phyloP scores from a whole-genome alignment of 2,113 vertebrate genomes.

The Xerus inauris region DNA sequence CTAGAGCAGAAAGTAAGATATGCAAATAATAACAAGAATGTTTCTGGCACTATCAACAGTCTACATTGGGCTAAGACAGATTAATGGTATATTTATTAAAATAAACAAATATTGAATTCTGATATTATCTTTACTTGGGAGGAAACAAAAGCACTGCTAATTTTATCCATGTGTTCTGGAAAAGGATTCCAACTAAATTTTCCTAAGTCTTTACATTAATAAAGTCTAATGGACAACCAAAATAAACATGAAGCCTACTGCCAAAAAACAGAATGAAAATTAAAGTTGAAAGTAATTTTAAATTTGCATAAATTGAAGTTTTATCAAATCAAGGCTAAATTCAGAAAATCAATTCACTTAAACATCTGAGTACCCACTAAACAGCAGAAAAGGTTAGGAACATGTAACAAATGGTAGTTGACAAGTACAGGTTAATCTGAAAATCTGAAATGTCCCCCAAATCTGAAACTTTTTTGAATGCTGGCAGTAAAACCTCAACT shows the following conservation, averaged over 20 bases:
- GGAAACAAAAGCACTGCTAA: background rate
- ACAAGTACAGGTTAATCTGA: background rate
- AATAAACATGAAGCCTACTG: background rate
- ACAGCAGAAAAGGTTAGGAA: background rate
- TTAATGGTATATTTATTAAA: conserved; percentile 30
- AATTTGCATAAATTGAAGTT: conserved; percentile 1
- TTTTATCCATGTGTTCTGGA: conserved; percentile 9
- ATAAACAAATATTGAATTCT: conserved; percentile 9
- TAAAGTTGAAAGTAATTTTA: conserved; percentile 25
- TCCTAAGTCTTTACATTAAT: background rate
- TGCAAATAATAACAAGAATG: background rate
- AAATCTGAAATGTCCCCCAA: background rate
- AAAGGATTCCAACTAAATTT: conserved; percentile 9
- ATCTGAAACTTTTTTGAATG: background rate
- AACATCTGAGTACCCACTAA: background rate
- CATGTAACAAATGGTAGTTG: conserved; percentile 10
- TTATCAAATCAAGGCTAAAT: conserved; percentile 27
- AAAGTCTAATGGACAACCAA: background rate
- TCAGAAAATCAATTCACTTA: conserved; percentile 50
- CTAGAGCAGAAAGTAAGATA: background rate
- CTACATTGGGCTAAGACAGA: background rate
- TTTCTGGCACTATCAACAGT: conserved; percentile 32
- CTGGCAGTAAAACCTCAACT: background rate
- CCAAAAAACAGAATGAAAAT: background rate
- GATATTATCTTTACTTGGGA: background rate